Percentiles rank a stretch among this genome's conserved stretches.
Evolutionary conservation across 2,113 vertebrate species (phyloP).

Genomic region (Tetrao urogallus): DNA sequence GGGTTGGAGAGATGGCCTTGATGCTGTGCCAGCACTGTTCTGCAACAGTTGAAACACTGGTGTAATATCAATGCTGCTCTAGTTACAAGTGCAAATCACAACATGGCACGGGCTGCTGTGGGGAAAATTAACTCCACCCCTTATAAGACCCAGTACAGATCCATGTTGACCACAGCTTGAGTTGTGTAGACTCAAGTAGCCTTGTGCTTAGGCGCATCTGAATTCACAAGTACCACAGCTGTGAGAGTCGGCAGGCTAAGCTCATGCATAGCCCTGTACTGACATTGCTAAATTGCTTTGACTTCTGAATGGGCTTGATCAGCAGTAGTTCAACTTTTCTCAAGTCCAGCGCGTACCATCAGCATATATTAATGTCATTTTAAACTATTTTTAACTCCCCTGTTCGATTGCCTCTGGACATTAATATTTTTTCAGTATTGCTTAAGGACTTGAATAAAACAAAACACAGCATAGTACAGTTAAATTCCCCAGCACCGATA

Average conservation of each 20-base stretch:
- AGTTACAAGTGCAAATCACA: neutral
- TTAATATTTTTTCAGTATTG: neutral
- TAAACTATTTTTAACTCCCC: neutral
- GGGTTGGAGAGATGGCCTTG: neutral
- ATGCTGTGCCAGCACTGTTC: neutral
- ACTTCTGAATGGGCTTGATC: neutral
- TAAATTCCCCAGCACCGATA: neutral
- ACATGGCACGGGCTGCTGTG: too few relatives aligned
- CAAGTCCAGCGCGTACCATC: neutral
- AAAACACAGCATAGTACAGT: neutral
- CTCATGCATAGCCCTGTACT: neutral
- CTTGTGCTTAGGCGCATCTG: neutral
- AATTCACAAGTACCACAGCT: neutral
- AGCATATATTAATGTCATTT: neutral
- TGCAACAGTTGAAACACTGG: neutral
- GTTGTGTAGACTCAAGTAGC: neutral
- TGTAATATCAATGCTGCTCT: neutral
- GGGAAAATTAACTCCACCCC: too few relatives aligned
- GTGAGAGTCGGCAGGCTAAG: neutral
- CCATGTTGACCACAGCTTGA: neutral
- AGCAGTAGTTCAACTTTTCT: neutral
- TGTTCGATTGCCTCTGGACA: neutral
- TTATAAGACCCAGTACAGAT: too few relatives aligned
- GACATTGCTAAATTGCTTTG: neutral
- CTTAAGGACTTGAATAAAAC: neutral